Evolutionary conservation across 2,888 invertebrate genomes (phyloP).

Genomic region (Trachelus iudaicus): DNA sequence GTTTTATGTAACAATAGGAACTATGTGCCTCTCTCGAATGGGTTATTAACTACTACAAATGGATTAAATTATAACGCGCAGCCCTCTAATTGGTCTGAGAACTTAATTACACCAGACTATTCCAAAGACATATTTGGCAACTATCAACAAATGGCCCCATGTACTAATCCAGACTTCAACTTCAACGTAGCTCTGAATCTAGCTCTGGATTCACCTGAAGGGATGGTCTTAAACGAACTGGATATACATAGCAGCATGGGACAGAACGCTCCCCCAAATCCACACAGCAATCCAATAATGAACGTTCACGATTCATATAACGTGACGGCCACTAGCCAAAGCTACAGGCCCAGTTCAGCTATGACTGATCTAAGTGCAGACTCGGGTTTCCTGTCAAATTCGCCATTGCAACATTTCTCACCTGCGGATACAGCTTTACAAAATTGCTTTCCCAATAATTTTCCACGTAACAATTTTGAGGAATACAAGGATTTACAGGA

Average conservation of each 20-base stretch:
- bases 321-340: conserved; percentile 35
- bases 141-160: conserved; percentile 47
- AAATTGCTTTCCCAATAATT: conserved; percentile 49
- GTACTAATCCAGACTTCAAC: conserved; percentile 51
- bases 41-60: conserved; percentile 25
- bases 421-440: conserved; percentile 54
- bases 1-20: conserved; percentile 27
- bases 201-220: conserved; percentile 35
- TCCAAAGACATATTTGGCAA: conserved; percentile 53
- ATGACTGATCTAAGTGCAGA: conserved; percentile 59
- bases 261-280: conserved; percentile 38
- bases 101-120: conserved; percentile 37
- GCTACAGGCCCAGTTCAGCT: conserved; percentile 53
- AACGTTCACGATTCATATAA: conserved; percentile 56
- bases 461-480: conserved; percentile 47
- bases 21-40: conserved; percentile 38
- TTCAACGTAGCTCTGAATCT: conserved; percentile 45
- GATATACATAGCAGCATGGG: conserved; percentile 28
- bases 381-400: conserved; percentile 57
- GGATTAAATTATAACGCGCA: conserved; percentile 38
- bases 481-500: conserved; percentile 56
- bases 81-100: conserved; percentile 46
- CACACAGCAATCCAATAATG: conserved; percentile 43
- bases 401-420: conserved; percentile 58
- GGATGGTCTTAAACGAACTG: conserved; percentile 37